Evolutionary conservation across 2,113 vertebrate genomes (phyloP).

Genomic region (Egretta garzetta): DNA sequence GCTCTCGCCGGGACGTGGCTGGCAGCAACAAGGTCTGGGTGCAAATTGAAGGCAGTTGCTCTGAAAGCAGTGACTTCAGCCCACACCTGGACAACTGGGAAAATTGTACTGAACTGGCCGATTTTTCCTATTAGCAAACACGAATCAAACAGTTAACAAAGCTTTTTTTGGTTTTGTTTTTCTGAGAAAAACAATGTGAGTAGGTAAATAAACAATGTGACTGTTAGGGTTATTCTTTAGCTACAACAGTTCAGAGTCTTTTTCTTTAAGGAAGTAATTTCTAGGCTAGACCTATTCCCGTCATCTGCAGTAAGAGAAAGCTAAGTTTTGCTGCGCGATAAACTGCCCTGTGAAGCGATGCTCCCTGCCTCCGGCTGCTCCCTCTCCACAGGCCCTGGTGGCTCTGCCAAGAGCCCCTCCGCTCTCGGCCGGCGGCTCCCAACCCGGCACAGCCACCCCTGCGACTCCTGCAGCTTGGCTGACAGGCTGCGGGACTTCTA

Average conservation of each 20-base stretch:
- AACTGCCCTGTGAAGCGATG: not conserved
- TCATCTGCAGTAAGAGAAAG: not conserved
- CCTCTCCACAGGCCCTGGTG: not conserved
- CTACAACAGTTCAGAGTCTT: not conserved
- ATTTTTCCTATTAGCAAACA: not conserved
- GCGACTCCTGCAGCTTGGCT: fast-evolving
- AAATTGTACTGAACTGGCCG: not conserved
- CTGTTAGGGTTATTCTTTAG: not conserved
- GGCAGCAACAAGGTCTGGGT: not conserved
- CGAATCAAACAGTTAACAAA: not conserved
- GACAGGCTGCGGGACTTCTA: not conserved
- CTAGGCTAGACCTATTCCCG: not conserved
- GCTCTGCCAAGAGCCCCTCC: not conserved
- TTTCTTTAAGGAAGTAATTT: not conserved
- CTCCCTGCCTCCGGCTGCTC: not conserved
- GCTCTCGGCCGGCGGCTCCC: not conserved
- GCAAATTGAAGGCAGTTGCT: not conserved
- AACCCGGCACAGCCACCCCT: fast-evolving
- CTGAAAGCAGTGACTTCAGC: not conserved
- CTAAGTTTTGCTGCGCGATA: not conserved
- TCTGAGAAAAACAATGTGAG: not conserved
- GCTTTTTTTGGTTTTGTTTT: not conserved
- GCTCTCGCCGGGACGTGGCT: not conserved
- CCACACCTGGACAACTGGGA: not conserved
- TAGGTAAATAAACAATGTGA: not conserved